Base-by-base conservation (phyloP, 2,113 vertebrate genomes). In the Daubentonia madagascariensis region DNA sequence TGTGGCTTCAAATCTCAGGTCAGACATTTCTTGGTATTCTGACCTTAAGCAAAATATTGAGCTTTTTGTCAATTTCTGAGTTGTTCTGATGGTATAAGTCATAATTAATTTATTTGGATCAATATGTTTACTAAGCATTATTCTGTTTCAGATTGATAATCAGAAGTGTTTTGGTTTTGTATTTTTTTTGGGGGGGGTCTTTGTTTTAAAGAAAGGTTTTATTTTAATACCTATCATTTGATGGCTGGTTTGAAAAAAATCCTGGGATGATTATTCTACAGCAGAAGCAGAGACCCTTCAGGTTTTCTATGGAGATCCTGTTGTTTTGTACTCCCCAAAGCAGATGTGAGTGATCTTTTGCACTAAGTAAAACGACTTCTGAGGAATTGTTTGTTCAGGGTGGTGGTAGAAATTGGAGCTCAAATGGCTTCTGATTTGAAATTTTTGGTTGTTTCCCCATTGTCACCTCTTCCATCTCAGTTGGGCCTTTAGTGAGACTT, bases 191-290 rank as follows among this genome's bases (percentile, higher is more conserved):
- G 23, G 35, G 17, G 50, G 50, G 8, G 12, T 28, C 13, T 78
- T n/a, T 63, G 23, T 45, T 78, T 52, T 75, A 25, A 1, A 32
- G 48, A 76, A 72, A 67, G 0, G 0, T 70, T 89, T 84, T 48
- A 85, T 93, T 81, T 93, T 61, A 87, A 45, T 87, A 83, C 85
- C 14, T 65, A 20, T n/a, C 5, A n/a, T 87, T 93, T 76, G 59
- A 76, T 73, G 40, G 14, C 16, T 89, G 30, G 14, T 30, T 87
- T 73, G 12, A 70, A 48, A 45, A 86, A 76, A 65, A 8, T 30
- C 3, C 14, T 48, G 54, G 12, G 10, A 22, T 54, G 80, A 92
- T 80, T 30, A 54, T 93, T 72, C 37, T 6, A 40, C 3, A 43
- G 9, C 22, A 22, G n/a, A 93, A 54, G 5, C 22, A 86, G 20